A percentile compares a stretch with the other conserved stretches of the same genome.
Evolutionary conservation across 2,113 vertebrate genomes (phyloP).

Genomic region (Dendropsophus ebraccatus): DNA sequence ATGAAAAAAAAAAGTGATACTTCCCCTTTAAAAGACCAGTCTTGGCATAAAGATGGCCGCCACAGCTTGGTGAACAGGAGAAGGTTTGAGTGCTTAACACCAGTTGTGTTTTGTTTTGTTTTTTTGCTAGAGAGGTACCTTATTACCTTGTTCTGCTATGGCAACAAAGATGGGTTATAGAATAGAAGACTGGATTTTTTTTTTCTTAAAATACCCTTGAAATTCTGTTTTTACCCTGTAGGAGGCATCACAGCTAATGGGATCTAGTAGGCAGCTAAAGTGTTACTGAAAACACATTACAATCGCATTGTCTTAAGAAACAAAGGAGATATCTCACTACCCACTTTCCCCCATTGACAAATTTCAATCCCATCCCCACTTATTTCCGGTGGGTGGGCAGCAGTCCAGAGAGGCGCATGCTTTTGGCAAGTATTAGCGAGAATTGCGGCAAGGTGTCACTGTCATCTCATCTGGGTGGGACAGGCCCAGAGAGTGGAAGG

Average conservation of each 20-base stretch:
- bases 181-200: slow-evolving; percentile 30
- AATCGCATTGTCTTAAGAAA: slow-evolving; percentile 54
- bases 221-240: slow-evolving; percentile 11
- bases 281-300: slow-evolving; percentile 56
- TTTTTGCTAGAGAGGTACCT: slow-evolving; percentile 28
- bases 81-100: background rate
- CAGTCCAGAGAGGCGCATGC: slow-evolving; percentile 48
- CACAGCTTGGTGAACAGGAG: background rate
- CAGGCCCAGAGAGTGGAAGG: slow-evolving; percentile 47
- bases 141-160: slow-evolving; percentile 53
- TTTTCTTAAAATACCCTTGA: slow-evolving; percentile 15
- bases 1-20: background rate
- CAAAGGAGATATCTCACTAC: slow-evolving; percentile 14
- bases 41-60: slow-evolving; percentile 21
- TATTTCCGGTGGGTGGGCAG: slow-evolving; percentile 10
- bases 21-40: slow-evolving; percentile 36
- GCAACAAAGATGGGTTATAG: slow-evolving; percentile 19
- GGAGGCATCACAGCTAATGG: slow-evolving; percentile 37
- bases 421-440: slow-evolving; percentile 56
- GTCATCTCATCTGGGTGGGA: slow-evolving; percentile 34
- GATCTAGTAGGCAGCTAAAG: slow-evolving; percentile 48
- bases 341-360: slow-evolving; percentile 16
- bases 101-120: background rate
- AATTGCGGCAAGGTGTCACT: slow-evolving; percentile 58
- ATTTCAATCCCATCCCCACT: slow-evolving; percentile 1